Conservation (phyloP, 2,113 vertebrate species). For the Dromas ardeola region DNA sequence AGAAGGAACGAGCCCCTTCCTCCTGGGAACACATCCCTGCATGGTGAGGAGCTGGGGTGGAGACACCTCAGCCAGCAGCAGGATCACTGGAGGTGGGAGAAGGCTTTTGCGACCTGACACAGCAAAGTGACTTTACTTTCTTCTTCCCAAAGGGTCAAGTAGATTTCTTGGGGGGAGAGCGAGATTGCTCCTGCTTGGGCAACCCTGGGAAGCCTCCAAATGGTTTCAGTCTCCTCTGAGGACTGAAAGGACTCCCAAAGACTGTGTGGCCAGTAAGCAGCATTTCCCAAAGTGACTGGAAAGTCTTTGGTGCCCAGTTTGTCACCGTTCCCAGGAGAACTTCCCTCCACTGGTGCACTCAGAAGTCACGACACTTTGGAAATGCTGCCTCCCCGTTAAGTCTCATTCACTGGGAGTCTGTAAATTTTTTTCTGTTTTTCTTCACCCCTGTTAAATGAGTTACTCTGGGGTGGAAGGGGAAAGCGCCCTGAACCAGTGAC, state of each 20-base stretch:
- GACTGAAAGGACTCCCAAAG: not conserved
- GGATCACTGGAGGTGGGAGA: rapidly evolving
- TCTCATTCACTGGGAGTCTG: not conserved
- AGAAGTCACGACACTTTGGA: not conserved
- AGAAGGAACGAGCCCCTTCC: not conserved
- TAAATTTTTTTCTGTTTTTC: not conserved
- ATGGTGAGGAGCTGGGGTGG: no score
- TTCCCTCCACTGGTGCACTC: not conserved
- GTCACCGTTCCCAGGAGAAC: not conserved
- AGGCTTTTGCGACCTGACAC: not conserved
- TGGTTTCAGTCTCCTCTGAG: not conserved
- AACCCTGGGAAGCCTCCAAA: not conserved
- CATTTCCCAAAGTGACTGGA: not conserved
- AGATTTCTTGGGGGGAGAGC: not conserved
- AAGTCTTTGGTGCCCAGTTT: not conserved
- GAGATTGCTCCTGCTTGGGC: not conserved
- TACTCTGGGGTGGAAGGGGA: not conserved
- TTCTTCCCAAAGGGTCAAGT: not conserved
- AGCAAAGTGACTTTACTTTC: not conserved
- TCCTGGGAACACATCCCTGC: not conserved
- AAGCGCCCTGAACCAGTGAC: not conserved
- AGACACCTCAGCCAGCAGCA: not conserved
- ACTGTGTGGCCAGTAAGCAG: not conserved
- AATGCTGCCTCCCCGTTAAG: not conserved
- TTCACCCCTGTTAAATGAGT: not conserved